Base-by-base conservation (phyloP, 2,888 invertebrate species). In the Catotricha subobsoleta region DNA sequence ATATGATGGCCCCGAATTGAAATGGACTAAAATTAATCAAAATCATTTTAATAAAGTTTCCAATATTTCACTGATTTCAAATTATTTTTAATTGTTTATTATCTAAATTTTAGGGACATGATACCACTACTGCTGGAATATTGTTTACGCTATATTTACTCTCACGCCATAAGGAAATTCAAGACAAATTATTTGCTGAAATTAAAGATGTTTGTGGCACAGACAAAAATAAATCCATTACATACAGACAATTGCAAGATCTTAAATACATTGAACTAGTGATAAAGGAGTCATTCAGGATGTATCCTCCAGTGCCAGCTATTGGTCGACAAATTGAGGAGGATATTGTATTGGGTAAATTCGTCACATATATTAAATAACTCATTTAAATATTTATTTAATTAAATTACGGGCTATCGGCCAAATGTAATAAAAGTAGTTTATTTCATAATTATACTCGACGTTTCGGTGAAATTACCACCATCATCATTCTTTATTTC, bases 81-180 rank as follows among this genome's bases (percentile, higher is more conserved):
- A 10, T 35, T 8, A 36, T 20, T 16, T 9, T 13, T 36, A 8
- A 9, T 25, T 25, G 7, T 19, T 25, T 25, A 23, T 25, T 10
- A 25, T 25, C 25, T 7, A 25, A 25, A 28, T 80, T 56, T 77
- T n/a, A 60, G 58, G 68, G 67, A 0, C 66, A 68, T 43, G 67
- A 69, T 44, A 69, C 69, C 4, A 68, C 67, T 12, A 62, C 67
- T 0, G 62, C 67, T n/a, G 65, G 65, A 3, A 57, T 69, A 10
- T 59, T 58, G 41, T 71, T 69, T 57, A 53, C 65, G 35, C 55
- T 71, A 20, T 68, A 66, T 46, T 58, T 61, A 44, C 52, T 71
- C 33, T 67, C 67, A 2, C 52, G 54, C 20, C 48, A 67, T 54
- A 63, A 61, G 2, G 57, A 65, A n/a, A 50, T 64, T 28, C 69